phyloP scores from a whole-genome alignment of 1,140 invertebrate species.

The Drosophila sp. region DNA sequence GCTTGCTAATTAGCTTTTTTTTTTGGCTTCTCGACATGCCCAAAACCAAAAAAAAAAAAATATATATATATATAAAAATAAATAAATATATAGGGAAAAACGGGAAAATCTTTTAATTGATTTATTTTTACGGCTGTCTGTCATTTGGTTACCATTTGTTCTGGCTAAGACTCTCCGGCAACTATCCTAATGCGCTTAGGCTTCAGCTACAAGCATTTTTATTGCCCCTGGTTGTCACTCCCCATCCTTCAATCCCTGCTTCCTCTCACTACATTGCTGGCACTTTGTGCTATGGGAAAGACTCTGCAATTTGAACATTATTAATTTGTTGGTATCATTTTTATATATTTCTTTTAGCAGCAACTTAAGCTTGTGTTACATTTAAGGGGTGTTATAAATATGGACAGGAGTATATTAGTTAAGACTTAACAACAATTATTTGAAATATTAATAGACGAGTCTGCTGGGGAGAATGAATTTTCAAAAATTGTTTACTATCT shows the following conservation, averaged over 20 bases:
- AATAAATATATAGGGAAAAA: too few relatives aligned
- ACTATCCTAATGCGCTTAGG: conserved; percentile 74
- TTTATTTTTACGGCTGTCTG: conserved; percentile 62
- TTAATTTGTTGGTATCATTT: too few relatives aligned
- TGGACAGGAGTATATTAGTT: too few relatives aligned
- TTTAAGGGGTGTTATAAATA: too few relatives aligned
- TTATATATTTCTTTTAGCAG: too few relatives aligned
- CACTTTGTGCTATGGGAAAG: too few relatives aligned
- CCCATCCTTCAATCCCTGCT: neutral
- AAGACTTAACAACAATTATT: too few relatives aligned
- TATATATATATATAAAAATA: neutral
- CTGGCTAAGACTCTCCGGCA: conserved; percentile 19
- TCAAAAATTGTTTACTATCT: too few relatives aligned
- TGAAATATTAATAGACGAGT: too few relatives aligned
- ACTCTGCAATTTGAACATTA: too few relatives aligned
- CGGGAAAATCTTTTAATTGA: conserved; percentile 78
- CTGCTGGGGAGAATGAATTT: too few relatives aligned
- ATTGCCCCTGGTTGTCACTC: conserved; percentile 21
- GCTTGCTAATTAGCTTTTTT: conserved; percentile 74
- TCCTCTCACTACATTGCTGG: neutral
- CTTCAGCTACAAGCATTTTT: conserved; percentile 60
- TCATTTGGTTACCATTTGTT: conserved; percentile 17
- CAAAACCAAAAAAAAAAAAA: neutral
- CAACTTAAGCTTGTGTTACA: too few relatives aligned
- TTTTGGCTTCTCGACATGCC: conserved; percentile 34